A percentile compares a stretch with the other conserved stretches of the same genome.
These are phyloP conservation scores for Scaptomyza hsui DNA, from an alignment of 1,140 invertebrate species.

Conservation along the genomic window DNA sequence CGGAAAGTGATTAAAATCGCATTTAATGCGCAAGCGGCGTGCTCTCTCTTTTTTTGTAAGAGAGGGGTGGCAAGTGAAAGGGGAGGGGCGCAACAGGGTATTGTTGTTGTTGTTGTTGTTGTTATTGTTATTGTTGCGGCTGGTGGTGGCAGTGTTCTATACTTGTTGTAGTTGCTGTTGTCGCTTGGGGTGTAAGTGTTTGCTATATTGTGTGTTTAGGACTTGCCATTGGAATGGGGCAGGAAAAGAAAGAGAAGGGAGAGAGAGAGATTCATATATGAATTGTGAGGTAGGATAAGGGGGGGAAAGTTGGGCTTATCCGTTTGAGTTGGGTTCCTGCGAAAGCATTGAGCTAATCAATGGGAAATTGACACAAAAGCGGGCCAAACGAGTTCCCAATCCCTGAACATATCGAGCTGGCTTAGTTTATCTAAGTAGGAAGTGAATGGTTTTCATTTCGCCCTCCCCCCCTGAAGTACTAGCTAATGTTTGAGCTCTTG, in stretches of 20 bases:
- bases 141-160: constrained; percentile 19
- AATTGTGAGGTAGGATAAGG: neutral
- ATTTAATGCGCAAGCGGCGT: constrained; percentile 70
- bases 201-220: constrained; percentile 56
- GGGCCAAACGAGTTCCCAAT: constrained; percentile 7
- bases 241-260: too few species aligned
- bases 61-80: neutral
- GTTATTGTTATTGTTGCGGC: constrained; percentile 4
- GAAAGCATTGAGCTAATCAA: constrained; percentile 59
- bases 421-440: constrained; percentile 24
- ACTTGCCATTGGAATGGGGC: neutral
- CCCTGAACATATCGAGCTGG: constrained; percentile 5
- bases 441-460: constrained; percentile 22
- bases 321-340: constrained; percentile 30
- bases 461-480: neutral
- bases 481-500: neutral
- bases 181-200: constrained; percentile 16
- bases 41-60: constrained; percentile 9
- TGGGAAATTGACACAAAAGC: constrained; percentile 51
- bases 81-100: constrained; percentile 23
- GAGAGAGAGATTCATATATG: neutral
- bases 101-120: constrained; percentile 26
- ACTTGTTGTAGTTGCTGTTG: constrained; percentile 16
- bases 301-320: neutral
- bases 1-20: constrained; percentile 82